Percentiles rank a stretch among this genome's conserved stretches.
Evolutionary conservation across 2,797 vertebrate species (phyloP).

Genomic region (Cheirogaleus major): DNA sequence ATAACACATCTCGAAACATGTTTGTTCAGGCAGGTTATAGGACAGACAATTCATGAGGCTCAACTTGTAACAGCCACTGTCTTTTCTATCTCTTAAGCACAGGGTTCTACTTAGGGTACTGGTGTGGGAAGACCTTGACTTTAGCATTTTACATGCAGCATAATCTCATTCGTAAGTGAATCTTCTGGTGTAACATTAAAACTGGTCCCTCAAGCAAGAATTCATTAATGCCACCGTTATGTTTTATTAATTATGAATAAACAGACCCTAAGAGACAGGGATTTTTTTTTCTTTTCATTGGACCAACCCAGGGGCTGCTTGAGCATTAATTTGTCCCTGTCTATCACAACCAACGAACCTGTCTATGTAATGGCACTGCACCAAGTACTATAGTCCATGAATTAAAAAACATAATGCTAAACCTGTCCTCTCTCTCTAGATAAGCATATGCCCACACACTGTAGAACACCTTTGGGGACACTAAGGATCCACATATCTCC

Average conservation of each 20-base stretch:
- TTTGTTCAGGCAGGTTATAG: conserved; percentile 22
- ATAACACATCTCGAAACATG: conserved; percentile 17
- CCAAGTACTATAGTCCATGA: not conserved
- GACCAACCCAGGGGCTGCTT: not conserved
- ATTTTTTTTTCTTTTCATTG: conserved; percentile 15
- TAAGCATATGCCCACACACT: not conserved
- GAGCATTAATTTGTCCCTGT: not conserved
- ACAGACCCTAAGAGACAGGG: not conserved
- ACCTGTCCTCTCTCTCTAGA: conserved; percentile 14
- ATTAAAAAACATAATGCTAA: not conserved
- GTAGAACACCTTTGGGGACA: not conserved
- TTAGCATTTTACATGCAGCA: conserved; percentile 20
- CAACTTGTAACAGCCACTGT: not conserved
- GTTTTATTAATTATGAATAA: conserved; percentile 54
- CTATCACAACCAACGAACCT: not conserved
- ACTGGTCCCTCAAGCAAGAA: conserved; percentile 25
- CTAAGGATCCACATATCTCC: conserved; percentile 20
- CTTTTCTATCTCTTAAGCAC: conserved; percentile 25
- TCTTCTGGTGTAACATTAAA: conserved; percentile 18
- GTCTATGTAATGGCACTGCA: not conserved
- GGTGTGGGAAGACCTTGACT: not conserved
- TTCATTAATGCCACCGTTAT: conserved; percentile 21
- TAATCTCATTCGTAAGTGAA: conserved; percentile 10
- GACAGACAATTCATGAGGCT: not conserved
- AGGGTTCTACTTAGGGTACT: conserved; percentile 6